These are phyloP conservation scores for Brienomyrus longianalis DNA, from an alignment of 2,113 vertebrate genomes.

Conservation along the genomic window DNA sequence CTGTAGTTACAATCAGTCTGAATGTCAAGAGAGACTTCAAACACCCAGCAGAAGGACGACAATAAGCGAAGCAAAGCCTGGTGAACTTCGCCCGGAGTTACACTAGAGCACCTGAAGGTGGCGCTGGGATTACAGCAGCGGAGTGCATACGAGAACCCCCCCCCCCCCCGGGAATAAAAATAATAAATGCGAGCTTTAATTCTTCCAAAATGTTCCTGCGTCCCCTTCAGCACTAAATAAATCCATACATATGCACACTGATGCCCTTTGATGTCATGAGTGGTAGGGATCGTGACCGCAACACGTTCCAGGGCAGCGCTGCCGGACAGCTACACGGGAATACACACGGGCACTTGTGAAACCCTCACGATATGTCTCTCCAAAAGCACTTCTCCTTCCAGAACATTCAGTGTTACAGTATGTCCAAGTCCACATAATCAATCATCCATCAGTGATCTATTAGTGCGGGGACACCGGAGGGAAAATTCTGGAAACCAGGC, in stretches of 20 bases:
- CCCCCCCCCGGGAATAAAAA: background rate
- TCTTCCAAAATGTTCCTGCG: background rate
- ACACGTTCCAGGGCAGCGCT: background rate
- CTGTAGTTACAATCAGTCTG: background rate
- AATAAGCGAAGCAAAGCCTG: background rate
- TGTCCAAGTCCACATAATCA: background rate
- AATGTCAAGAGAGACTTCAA: background rate
- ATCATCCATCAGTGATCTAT: background rate
- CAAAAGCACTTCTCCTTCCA: background rate
- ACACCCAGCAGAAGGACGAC: background rate
- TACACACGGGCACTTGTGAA: background rate
- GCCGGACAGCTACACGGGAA: background rate
- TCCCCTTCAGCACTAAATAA: background rate
- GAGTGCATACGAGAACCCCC: background rate
- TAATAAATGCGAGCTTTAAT: background rate
- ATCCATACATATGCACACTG: background rate
- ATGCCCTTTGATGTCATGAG: background rate
- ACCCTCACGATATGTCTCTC: background rate
- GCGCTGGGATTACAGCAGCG: background rate
- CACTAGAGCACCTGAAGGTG: background rate
- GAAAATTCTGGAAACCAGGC: background rate
- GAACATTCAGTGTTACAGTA: background rate
- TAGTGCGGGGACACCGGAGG: background rate
- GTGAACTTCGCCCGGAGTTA: background rate
- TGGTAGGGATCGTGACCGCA: background rate